A percentile compares a stretch with the other conserved stretches of the same genome.
These are phyloP conservation scores for Pachypeltis micranthus DNA, from an alignment of 1,140 invertebrate genomes.

Conservation along the genomic window DNA sequence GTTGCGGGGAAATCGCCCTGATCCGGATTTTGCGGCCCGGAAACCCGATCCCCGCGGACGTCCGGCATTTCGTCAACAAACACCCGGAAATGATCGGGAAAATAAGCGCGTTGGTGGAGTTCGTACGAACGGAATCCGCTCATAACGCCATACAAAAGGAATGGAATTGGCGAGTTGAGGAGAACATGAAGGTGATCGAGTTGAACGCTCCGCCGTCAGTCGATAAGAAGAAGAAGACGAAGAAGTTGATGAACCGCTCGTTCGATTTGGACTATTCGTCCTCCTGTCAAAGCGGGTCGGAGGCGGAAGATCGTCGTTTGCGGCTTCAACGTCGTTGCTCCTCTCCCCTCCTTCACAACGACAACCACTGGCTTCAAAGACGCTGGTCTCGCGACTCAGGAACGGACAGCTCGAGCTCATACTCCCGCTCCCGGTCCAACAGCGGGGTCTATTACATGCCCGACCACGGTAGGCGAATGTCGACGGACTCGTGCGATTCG, in stretches of 20 bases:
- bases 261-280: constrained; percentile 37
- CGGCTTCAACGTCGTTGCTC: constrained; percentile 40
- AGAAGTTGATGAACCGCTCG: constrained; percentile 27
- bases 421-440: constrained; percentile 42
- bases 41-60: constrained; percentile 74
- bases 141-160: constrained; percentile 59
- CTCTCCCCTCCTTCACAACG: constrained; percentile 40
- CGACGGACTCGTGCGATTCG: constrained; percentile 37
- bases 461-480: constrained; percentile 34
- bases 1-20: constrained; percentile 76
- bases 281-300: constrained; percentile 53
- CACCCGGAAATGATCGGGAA: constrained; percentile 73
- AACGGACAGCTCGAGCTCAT: constrained; percentile 43
- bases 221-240: constrained; percentile 36
- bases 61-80: constrained; percentile 77
- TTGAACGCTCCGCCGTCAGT: constrained; percentile 33
- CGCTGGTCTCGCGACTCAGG: constrained; percentile 45
- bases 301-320: constrained; percentile 45
- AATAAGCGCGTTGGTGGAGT: constrained; percentile 80
- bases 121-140: constrained; percentile 72
- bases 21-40: constrained; percentile 75
- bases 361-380: constrained; percentile 44
- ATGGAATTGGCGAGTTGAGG: constrained; percentile 35
- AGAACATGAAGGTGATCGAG: constrained; percentile 28
- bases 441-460: constrained; percentile 36